Percentiles rank a stretch among this genome's conserved stretches.
Conservation (phyloP, 2,797 vertebrate species). For the Gymnoscopelus braueri region DNA sequence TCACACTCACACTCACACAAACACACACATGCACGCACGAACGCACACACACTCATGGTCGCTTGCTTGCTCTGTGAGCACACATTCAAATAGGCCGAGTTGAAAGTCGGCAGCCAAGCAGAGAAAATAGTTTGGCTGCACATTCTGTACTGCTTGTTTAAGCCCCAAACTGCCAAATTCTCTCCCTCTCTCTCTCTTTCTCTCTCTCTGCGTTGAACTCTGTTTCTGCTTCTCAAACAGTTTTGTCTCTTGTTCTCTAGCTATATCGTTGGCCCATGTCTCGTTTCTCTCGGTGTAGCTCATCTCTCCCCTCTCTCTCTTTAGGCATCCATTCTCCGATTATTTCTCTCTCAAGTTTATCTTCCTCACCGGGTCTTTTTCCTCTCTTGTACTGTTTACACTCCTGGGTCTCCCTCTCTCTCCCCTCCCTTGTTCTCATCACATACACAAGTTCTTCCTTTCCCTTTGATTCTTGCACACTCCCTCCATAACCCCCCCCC, state of each 20-base stretch:
- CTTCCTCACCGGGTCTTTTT: too few species aligned
- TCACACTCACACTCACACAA: constrained; percentile 6
- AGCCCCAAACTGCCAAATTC: constrained; percentile 73
- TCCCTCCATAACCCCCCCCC: constrained; percentile 25
- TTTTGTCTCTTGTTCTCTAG: constrained; percentile 16
- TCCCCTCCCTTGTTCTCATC: constrained; percentile 11
- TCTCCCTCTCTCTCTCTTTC: constrained; percentile 38
- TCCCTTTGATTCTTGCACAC: too few species aligned
- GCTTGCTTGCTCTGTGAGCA: constrained; percentile 1
- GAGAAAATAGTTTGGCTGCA: constrained; percentile 82
- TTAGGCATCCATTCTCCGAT: neutral
- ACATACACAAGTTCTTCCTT: constrained; percentile 13
- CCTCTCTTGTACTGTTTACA: too few species aligned
- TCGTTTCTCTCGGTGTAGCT: constrained; percentile 45
- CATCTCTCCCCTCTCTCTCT: neutral
- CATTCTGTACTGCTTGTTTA: constrained; percentile 78
- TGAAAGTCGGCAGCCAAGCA: constrained; percentile 69
- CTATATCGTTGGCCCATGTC: constrained; percentile 57
- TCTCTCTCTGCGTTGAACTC: constrained; percentile 3
- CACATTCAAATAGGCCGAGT: constrained; percentile 45
- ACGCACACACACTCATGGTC: constrained; percentile 40
- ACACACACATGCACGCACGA: constrained; percentile 29
- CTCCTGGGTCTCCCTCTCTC: constrained; percentile 24
- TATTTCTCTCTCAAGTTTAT: too few species aligned
- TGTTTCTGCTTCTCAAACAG: constrained; percentile 3